These are phyloP conservation scores for Alouatta palliata DNA, from an alignment of 2,113 vertebrate genomes.

Conservation along the genomic window DNA sequence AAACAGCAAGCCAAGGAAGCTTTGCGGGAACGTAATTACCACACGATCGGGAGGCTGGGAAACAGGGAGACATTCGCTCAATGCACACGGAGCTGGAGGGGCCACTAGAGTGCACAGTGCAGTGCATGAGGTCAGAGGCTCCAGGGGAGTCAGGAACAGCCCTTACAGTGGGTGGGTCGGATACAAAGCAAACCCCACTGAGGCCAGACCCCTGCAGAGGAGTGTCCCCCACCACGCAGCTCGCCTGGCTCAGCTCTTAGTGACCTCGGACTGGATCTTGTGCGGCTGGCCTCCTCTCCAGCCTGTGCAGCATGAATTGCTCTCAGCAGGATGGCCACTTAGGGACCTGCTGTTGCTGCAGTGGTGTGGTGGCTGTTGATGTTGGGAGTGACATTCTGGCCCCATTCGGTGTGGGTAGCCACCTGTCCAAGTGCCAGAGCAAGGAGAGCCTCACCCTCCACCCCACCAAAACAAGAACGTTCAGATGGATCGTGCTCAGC, in stretches of 20 bases:
- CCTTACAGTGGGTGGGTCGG: fast-evolving
- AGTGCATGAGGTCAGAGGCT: no score
- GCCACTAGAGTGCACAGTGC: no score
- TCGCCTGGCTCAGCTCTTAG: not conserved
- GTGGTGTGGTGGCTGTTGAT: no score
- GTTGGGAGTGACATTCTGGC: fast-evolving
- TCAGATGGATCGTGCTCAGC: no score
- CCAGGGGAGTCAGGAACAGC: not conserved
- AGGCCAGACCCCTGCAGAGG: fast-evolving
- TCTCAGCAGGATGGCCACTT: fast-evolving
- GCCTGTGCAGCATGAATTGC: no score
- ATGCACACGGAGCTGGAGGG: not conserved
- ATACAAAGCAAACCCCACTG: not conserved
- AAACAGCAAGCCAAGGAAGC: not conserved
- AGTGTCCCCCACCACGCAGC: fast-evolving
- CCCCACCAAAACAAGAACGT: no score
- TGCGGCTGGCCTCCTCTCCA: not conserved
- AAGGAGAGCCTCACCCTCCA: not conserved
- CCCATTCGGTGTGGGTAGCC: fast-evolving
- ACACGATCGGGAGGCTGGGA: not conserved
- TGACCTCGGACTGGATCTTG: fast-evolving
- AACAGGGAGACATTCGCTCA: no score
- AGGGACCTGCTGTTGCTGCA: no score
- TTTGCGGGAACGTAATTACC: not conserved
- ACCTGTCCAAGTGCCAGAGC: fast-evolving